These are phyloP conservation scores for Callaeas wilsoni DNA, from an alignment of 2,113 vertebrate genomes.

Conservation along the genomic window DNA sequence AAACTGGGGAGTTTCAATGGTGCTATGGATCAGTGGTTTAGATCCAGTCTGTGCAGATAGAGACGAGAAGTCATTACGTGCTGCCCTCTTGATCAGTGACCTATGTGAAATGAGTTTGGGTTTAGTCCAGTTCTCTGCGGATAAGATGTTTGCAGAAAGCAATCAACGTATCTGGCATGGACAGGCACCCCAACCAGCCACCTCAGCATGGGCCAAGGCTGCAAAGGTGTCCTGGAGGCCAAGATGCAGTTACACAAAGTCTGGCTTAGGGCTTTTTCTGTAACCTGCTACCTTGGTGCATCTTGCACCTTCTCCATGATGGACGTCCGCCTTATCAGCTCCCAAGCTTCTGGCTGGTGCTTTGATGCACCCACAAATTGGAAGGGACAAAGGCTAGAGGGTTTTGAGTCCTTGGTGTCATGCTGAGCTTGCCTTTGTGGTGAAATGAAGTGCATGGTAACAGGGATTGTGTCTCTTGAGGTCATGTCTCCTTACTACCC, in stretches of 20 bases:
- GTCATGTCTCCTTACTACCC: neutral
- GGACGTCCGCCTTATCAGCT: neutral
- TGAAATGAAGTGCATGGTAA: neutral
- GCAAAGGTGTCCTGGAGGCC: neutral
- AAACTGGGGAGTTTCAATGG: neutral
- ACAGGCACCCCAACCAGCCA: neutral
- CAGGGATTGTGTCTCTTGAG: neutral
- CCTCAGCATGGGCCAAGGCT: neutral
- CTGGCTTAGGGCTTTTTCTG: neutral
- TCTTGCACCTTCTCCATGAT: neutral
- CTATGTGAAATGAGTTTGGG: conserved; percentile 37
- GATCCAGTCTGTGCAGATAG: neutral
- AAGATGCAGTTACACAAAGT: neutral
- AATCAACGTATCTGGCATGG: neutral
- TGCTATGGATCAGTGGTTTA: neutral
- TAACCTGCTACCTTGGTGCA: neutral
- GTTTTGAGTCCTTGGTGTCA: neutral
- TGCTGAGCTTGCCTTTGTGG: neutral
- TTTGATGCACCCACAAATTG: neutral
- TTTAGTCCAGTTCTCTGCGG: conserved; percentile 24
- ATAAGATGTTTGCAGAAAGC: neutral
- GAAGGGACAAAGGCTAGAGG: neutral
- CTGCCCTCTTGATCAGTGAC: conserved; percentile 20
- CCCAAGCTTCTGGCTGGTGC: neutral
- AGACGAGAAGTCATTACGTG: neutral